These are phyloP conservation scores for Lophura nycthemera DNA, from an alignment of 2,113 vertebrate species.

Conservation along the genomic window DNA sequence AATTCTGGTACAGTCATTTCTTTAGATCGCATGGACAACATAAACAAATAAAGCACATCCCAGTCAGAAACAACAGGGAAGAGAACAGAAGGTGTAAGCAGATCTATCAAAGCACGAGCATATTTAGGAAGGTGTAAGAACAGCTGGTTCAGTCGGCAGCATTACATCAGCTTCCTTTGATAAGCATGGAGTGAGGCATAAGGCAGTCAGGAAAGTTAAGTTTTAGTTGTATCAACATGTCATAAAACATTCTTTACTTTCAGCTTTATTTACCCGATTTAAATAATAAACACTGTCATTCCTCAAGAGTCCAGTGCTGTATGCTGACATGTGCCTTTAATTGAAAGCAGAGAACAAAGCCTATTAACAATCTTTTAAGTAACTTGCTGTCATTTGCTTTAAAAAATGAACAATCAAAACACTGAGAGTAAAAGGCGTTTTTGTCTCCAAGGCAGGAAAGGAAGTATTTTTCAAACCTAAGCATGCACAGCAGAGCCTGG, in stretches of 20 bases:
- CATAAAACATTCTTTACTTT: not conserved
- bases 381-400: conserved; percentile 8
- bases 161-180: not conserved
- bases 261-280: not conserved
- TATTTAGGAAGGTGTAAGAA: not conserved
- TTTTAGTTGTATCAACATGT: not conserved
- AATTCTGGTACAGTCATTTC: not conserved
- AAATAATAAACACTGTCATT: not conserved
- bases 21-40: not conserved
- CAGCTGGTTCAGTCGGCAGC: not conserved
- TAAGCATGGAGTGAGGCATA: not conserved
- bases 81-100: not conserved
- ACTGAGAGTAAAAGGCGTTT: conserved; percentile 27
- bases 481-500: conserved; percentile 52
- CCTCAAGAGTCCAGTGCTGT: not conserved
- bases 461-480: conserved; percentile 61
- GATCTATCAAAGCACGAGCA: not conserved
- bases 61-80: not conserved
- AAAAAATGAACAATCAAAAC: conserved; percentile 55
- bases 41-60: not conserved
- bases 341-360: conserved; percentile 2
- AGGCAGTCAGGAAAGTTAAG: not conserved
- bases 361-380: conserved; percentile 28
- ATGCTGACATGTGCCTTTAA: not conserved
- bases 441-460: conserved; percentile 56